Evolutionary conservation across 2,888 invertebrate species (phyloP).

Genomic region (Belgica antarctica): DNA sequence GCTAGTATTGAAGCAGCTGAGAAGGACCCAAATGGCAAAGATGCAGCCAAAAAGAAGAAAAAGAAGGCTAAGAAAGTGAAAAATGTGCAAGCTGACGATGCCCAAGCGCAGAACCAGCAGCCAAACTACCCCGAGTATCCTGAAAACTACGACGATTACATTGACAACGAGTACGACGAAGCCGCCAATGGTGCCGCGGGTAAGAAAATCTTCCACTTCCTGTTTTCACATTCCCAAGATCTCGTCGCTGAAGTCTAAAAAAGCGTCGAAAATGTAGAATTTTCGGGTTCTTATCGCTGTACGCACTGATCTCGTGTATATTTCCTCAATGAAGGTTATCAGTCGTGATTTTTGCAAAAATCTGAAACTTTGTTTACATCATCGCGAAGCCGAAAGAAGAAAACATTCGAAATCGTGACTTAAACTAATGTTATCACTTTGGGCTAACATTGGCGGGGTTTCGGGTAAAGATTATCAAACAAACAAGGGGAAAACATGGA

Average conservation of each 20-base stretch:
- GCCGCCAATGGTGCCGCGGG: not conserved
- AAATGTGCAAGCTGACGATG: constrained; percentile 39
- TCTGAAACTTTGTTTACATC: no score
- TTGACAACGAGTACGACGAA: constrained; percentile 30
- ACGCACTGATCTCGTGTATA: constrained; percentile 31
- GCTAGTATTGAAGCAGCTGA: constrained; percentile 28
- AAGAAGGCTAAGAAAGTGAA: constrained; percentile 38
- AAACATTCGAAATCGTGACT: no score
- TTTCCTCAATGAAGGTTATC: constrained; percentile 28
- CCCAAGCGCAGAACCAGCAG: constrained; percentile 14
- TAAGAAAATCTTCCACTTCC: not conserved
- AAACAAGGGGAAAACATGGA: no score
- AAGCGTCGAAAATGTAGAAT: constrained; percentile 15
- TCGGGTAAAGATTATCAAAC: no score
- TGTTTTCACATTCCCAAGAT: no score
- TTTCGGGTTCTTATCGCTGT: constrained; percentile 32
- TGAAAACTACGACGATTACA: constrained; percentile 25
- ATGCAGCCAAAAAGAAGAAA: constrained; percentile 21
- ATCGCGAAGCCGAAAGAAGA: no score
- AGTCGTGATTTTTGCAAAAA: constrained; percentile 21
- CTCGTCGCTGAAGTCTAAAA: no score
- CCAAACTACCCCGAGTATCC: not conserved
- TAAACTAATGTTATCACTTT: no score
- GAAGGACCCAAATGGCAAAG: no score
- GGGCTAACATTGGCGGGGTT: no score